phyloP scores from a whole-genome alignment of 2,797 vertebrate species.

The Meriones psammophilus region DNA sequence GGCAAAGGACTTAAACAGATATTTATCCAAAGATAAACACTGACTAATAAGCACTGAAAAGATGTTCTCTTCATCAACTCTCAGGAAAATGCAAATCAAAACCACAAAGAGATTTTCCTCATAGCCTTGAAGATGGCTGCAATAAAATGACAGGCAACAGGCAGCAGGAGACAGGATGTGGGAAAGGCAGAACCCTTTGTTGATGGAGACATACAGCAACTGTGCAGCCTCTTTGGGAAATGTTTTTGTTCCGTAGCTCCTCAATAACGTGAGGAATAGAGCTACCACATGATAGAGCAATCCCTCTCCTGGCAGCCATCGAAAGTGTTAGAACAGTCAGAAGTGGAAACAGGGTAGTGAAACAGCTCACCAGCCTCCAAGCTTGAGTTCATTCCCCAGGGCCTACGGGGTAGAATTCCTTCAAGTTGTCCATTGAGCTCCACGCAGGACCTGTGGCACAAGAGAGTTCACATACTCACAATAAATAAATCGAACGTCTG shows the following conservation, averaged over 20 bases:
- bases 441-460: not conserved
- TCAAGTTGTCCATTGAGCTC: not conserved
- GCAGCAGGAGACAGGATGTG: not conserved
- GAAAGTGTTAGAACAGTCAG: not conserved
- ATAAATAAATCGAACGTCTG: not conserved
- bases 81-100: conserved; percentile 31
- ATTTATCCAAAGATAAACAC: not conserved
- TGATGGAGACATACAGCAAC: not conserved
- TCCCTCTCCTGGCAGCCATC: not conserved
- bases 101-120: not conserved
- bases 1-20: not conserved
- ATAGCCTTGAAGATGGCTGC: not conserved
- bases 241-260: not conserved
- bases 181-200: not conserved
- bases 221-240: not conserved
- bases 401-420: not conserved
- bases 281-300: not conserved
- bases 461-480: not conserved
- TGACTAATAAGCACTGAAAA: not conserved
- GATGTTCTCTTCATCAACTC: not conserved
- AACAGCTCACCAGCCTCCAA: not conserved
- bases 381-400: not conserved
- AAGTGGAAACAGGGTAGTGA: not conserved
- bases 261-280: not conserved
- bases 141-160: not conserved